These are phyloP conservation scores for Agelaius tricolor DNA, from an alignment of 2,113 vertebrate species.

Conservation along the genomic window DNA sequence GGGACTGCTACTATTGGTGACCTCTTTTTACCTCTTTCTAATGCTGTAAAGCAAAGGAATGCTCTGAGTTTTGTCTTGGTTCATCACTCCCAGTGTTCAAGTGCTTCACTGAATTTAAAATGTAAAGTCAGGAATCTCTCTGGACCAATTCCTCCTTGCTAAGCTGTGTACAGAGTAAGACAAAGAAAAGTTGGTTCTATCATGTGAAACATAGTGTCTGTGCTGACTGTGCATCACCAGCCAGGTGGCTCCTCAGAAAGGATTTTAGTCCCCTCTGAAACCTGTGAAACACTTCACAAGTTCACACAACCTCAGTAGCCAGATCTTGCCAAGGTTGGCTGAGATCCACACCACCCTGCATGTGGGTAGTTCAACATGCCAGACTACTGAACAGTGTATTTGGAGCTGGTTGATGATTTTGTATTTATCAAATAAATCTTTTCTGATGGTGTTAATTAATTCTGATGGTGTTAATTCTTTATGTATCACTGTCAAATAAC, in stretches of 20 bases:
- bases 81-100: not conserved
- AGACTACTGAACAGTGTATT: not conserved
- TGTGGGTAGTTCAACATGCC: not conserved
- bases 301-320: slow-evolving; percentile 33
- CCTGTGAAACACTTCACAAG: slow-evolving; percentile 48
- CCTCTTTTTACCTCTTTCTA: not conserved
- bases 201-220: not conserved
- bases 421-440: not conserved
- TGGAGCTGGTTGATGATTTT: not conserved
- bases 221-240: not conserved
- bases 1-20: not conserved
- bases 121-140: not conserved
- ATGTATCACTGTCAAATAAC: not conserved
- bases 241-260: slow-evolving; percentile 28
- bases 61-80: not conserved
- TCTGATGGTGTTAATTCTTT: not conserved
- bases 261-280: slow-evolving; percentile 24
- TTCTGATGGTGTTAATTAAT: not conserved
- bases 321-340: slow-evolving; percentile 34
- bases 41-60: not conserved
- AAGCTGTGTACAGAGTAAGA: not conserved
- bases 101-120: not conserved
- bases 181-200: not conserved
- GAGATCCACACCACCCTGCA: not conserved
- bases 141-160: not conserved